Conservation (phyloP, 1,140 invertebrate species). For the Globodera rostochiensis region DNA sequence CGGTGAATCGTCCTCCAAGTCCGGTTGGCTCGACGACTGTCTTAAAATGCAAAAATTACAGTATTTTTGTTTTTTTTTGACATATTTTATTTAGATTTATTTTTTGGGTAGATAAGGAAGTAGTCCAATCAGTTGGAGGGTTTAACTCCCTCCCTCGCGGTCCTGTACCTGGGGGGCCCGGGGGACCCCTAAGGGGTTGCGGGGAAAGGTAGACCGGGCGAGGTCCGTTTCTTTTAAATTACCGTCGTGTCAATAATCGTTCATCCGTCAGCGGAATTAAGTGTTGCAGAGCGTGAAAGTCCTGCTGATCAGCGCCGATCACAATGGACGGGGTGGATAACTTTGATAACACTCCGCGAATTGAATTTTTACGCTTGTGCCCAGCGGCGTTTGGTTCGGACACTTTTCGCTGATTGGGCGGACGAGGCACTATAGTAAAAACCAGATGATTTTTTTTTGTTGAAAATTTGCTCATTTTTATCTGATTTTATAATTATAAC, state of each 20-base stretch:
- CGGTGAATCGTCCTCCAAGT: background rate
- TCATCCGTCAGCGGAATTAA: conserved; percentile 26
- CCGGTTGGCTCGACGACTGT: background rate
- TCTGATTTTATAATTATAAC: too few species aligned
- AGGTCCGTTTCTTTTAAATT: background rate
- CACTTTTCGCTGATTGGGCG: conserved; percentile 3
- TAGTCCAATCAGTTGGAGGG: too few species aligned
- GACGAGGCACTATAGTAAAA: conserved; percentile 1
- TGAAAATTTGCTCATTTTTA: background rate
- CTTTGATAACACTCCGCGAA: conserved; percentile 15
- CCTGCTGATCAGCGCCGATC: conserved; percentile 22
- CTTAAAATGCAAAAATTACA: background rate
- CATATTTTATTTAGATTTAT: too few species aligned
- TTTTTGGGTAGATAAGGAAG: too few species aligned
- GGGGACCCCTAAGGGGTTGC: too few species aligned
- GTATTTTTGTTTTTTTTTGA: too few species aligned
- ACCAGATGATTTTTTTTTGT: background rate
- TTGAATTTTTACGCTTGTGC: conserved; percentile 13
- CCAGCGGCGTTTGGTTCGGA: conserved; percentile 11
- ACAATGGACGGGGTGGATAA: conserved; percentile 27
- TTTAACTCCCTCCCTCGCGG: too few species aligned
- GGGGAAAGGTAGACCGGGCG: too few species aligned
- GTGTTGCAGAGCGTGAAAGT: conserved; percentile 20
- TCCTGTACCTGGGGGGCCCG: too few species aligned
- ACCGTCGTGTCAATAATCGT: conserved; percentile 20